Evolutionary conservation across 2,888 invertebrate species (phyloP), one percentile per base, ranked within the genome.

Genomic region (Malachius bipustulatus): DNA sequence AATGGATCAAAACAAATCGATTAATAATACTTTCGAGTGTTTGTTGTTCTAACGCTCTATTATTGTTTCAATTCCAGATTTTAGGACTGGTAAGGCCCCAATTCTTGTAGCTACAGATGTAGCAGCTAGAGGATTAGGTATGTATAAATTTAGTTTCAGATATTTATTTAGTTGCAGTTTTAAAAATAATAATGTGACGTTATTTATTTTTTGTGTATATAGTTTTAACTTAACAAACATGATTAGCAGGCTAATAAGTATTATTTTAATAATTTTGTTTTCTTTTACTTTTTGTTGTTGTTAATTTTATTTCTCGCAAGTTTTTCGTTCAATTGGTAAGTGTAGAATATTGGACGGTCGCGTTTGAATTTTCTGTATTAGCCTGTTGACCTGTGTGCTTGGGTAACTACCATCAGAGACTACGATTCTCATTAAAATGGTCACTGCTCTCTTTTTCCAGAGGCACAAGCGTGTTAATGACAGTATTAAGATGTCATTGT

Each of bases 51-150:
- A n/a, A n/a, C n/a, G n/a, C n/a, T n/a, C n/a, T n/a, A n/a, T n/a
- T n/a, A n/a, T n/a, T n/a, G 32, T 39, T 44, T 69, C 44, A 42
- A 39, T 70, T 69, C 47, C 67, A 84, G 87, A 85, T 70, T 88
- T 87, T 66, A 73, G 84, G 58, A 73, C 75, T 61, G 83, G 85
- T 44, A 80, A 82, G 65, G 79, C 82, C 41, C 83, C 85, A 36
- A 89, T 93, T 61, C 71, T 93, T 51, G 84, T 93, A 44, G 93
- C 93, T 45, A 93, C 93, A 27, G 93, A 93, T 65, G 93, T 93
- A 45, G 93, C 93, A 39, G 90, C 91, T 33, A 71, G 91, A 59
- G 90, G 91, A 54, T 70, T 91, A 70, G 90, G 90, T 90, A 73
- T 65, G 82, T 74, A 34, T 31, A 19, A 32, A 29, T 39, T 42